These are phyloP conservation scores for Pammene fasciana DNA, from an alignment of 2,888 invertebrate genomes.

Conservation along the genomic window DNA sequence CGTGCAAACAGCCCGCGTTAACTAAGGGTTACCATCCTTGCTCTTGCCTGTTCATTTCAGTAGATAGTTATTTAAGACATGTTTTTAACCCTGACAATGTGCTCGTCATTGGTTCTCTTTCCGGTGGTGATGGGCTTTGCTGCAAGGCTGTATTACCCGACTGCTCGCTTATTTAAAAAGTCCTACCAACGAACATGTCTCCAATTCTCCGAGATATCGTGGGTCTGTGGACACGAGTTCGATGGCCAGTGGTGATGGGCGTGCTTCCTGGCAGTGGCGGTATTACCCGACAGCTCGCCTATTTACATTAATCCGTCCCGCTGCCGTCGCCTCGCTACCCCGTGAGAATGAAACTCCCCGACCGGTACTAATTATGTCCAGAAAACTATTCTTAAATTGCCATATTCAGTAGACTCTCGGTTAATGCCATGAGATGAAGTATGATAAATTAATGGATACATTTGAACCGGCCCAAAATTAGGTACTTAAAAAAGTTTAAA, in stretches of 20 bases:
- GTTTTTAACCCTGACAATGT: no score
- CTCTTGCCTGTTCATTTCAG: no score
- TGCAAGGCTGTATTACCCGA: not conserved
- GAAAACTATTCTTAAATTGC: not conserved
- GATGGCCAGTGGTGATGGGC: conserved; percentile 60
- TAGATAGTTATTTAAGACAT: no score
- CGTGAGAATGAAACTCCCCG: conserved; percentile 50
- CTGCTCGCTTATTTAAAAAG: not conserved
- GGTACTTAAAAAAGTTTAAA: not conserved
- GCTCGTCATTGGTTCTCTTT: no score
- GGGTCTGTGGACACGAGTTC: conserved; percentile 58
- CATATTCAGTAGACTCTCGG: not conserved
- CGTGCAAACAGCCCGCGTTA: no score
- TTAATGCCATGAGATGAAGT: not conserved
- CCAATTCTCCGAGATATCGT: not conserved
- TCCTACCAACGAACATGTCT: not conserved
- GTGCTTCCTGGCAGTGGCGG: conserved; percentile 70
- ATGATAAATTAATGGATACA: not conserved
- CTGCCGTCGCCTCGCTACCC: conserved; percentile 42
- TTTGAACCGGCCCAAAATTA: not conserved
- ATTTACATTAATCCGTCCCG: conserved; percentile 74
- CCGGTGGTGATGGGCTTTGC: no score
- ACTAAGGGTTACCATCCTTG: no score
- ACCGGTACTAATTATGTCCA: conserved; percentile 12
- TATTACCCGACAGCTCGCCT: conserved; percentile 58